Evolutionary conservation across 2,888 invertebrate species (phyloP).

Genomic region (Trichopoda pennipes): DNA sequence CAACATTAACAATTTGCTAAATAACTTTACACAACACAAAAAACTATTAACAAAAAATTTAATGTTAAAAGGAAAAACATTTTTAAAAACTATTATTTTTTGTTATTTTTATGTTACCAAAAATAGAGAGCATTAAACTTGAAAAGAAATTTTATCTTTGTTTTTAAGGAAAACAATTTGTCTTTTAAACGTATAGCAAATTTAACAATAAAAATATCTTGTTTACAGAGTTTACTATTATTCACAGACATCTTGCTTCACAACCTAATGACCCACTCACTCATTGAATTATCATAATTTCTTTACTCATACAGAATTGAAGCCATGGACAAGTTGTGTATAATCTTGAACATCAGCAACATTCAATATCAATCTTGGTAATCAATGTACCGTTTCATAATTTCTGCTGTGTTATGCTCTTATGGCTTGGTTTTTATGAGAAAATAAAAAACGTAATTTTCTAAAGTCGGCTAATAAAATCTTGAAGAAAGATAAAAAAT

Average conservation of each 20-base stretch:
- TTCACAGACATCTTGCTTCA: slow-evolving; percentile 11
- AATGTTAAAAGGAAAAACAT: slow-evolving; percentile 42
- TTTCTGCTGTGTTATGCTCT: slow-evolving; percentile 12
- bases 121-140: slow-evolving; percentile 46
- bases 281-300: slow-evolving; percentile 60
- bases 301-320: slow-evolving; percentile 48
- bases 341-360: slow-evolving; percentile 31
- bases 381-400: slow-evolving; percentile 49
- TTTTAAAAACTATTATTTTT: slow-evolving; percentile 19
- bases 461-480: slow-evolving; percentile 31
- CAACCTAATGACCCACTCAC: slow-evolving; percentile 67
- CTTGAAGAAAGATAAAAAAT: slow-evolving; percentile 5
- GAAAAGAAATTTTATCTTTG: slow-evolving; percentile 39
- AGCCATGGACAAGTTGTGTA: slow-evolving; percentile 34
- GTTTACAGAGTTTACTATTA: slow-evolving; percentile 15
- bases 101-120: not conserved
- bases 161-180: not conserved
- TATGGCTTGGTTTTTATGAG: not conserved
- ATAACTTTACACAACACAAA: slow-evolving; percentile 17
- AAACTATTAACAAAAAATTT: not conserved
- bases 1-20: slow-evolving; percentile 55
- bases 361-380: slow-evolving; percentile 53
- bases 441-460: slow-evolving; percentile 11
- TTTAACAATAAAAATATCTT: not conserved
- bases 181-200: not conserved